phyloP scores from a whole-genome alignment of 2,113 vertebrate genomes.

The Corythaeola cristata region DNA sequence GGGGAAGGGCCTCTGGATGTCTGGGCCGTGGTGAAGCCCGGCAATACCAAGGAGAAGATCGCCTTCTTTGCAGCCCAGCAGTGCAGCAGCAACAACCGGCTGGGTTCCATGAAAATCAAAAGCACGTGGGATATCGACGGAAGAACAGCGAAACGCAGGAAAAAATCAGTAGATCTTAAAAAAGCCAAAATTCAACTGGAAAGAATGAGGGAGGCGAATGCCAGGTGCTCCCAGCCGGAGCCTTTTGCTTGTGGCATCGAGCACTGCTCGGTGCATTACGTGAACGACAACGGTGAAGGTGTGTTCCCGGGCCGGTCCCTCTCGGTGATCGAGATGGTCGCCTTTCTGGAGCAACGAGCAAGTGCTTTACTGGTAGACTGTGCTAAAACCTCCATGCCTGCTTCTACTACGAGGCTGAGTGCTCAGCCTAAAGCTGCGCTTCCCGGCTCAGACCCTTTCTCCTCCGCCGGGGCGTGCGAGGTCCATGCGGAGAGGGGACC shows the following conservation, averaged over 20 bases:
- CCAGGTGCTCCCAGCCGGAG: conserved; percentile 69
- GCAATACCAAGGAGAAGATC: conserved; percentile 96
- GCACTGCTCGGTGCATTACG: conserved; percentile 75
- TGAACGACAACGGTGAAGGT: conserved; percentile 24
- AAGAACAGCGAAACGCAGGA: conserved; percentile 84
- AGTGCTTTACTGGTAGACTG: conserved; percentile 77
- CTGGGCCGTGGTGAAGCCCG: conserved; percentile 92
- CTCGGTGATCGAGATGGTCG: conserved; percentile 94
- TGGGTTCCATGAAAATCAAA: conserved; percentile 84
- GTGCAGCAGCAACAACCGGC: conserved; percentile 53
- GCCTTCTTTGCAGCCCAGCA: conserved; percentile 90
- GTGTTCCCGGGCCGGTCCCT: conserved; percentile 70
- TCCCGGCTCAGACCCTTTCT: conserved; percentile 33
- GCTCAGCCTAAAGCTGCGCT: conserved; percentile 53
- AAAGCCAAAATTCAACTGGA: conserved; percentile 76
- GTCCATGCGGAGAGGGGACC: background rate
- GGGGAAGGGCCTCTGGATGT: conserved; percentile 81
- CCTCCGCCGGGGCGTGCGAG: conserved; percentile 19
- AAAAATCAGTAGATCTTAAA: conserved; percentile 80
- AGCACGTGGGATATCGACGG: conserved; percentile 86
- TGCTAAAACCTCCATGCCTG: conserved; percentile 61
- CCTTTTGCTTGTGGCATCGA: conserved; percentile 74
- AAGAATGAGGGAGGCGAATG: conserved; percentile 70
- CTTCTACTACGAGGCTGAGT: conserved; percentile 40
- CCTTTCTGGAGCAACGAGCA: conserved; percentile 88